These are phyloP conservation scores for Stegodyphus mimosarum DNA, from an alignment of 1,140 invertebrate species.

Conservation along the genomic window DNA sequence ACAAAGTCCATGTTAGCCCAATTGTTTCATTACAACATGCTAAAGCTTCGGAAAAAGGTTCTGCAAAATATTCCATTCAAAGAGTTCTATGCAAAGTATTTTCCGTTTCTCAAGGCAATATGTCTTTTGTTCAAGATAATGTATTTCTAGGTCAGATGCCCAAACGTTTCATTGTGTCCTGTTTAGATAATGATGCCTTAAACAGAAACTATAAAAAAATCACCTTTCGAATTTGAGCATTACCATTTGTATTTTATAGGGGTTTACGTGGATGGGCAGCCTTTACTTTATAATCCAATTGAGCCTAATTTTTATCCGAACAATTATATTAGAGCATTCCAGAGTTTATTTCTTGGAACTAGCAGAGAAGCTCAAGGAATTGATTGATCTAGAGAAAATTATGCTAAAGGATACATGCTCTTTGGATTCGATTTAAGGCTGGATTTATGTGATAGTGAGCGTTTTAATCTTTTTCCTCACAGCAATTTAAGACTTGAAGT, in stretches of 20 bases:
- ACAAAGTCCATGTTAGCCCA: not conserved
- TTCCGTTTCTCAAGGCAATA: not conserved
- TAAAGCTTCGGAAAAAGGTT: not conserved
- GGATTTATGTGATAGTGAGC: too few relatives aligned
- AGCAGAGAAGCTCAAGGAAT: too few relatives aligned
- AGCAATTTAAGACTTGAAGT: too few relatives aligned
- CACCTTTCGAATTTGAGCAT: conserved; percentile 9
- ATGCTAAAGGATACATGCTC: too few relatives aligned
- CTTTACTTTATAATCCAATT: not conserved
- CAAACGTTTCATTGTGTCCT: not conserved
- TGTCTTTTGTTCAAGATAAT: conserved; percentile 14
- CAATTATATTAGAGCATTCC: too few relatives aligned
- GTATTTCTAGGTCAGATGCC: conserved; percentile 17
- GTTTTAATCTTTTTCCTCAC: too few relatives aligned
- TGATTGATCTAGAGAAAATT: too few relatives aligned
- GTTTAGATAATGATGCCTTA: not conserved
- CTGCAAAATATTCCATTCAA: conserved; percentile 4
- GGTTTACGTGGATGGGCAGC: too few relatives aligned
- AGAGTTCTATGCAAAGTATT: conserved; percentile 9
- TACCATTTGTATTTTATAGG: not conserved
- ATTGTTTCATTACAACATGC: not conserved
- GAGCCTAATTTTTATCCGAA: not conserved
- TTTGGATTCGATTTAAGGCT: too few relatives aligned
- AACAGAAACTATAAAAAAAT: not conserved
- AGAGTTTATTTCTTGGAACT: too few relatives aligned